Percentiles rank a stretch among this genome's conserved stretches.
Evolutionary conservation across 2,888 invertebrate genomes (phyloP).

Genomic region (Sabatieria punctata): DNA sequence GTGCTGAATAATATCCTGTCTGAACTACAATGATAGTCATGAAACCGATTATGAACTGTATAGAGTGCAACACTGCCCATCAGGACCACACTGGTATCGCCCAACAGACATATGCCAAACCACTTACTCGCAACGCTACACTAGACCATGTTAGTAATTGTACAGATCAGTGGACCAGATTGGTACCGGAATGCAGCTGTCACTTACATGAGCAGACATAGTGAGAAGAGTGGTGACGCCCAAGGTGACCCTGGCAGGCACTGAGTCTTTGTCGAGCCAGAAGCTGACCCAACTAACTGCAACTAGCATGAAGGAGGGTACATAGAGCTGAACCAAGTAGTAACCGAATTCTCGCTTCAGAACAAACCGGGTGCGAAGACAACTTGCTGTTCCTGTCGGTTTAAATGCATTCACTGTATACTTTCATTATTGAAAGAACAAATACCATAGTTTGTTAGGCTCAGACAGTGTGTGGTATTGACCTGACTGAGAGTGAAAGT

Average conservation of each 20-base stretch:
- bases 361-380: conserved; percentile 81
- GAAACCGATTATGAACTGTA: too few species aligned
- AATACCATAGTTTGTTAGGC: conserved; percentile 81
- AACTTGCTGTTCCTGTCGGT: conserved; percentile 62
- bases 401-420: too few species aligned
- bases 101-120: too few species aligned
- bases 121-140: too few species aligned
- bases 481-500: conserved; percentile 83
- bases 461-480: conserved; percentile 81
- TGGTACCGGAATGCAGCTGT: not conserved
- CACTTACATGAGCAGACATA: conserved; percentile 21
- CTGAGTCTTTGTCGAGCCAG: conserved; percentile 16
- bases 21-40: too few species aligned
- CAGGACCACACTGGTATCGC: too few species aligned
- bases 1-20: too few species aligned
- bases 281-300: conserved; percentile 72
- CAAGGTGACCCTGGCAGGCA: conserved; percentile 37
- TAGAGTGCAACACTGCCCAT: too few species aligned
- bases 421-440: too few species aligned
- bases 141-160: too few species aligned
- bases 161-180: too few species aligned
- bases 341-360: conserved; percentile 96
- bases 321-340: conserved; percentile 96
- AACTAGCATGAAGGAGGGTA: conserved; percentile 55
- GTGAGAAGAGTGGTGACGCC: conserved; percentile 58